phyloP scores from a whole-genome alignment of 2,888 invertebrate genomes.

The Rhaphigaster nebulosa region DNA sequence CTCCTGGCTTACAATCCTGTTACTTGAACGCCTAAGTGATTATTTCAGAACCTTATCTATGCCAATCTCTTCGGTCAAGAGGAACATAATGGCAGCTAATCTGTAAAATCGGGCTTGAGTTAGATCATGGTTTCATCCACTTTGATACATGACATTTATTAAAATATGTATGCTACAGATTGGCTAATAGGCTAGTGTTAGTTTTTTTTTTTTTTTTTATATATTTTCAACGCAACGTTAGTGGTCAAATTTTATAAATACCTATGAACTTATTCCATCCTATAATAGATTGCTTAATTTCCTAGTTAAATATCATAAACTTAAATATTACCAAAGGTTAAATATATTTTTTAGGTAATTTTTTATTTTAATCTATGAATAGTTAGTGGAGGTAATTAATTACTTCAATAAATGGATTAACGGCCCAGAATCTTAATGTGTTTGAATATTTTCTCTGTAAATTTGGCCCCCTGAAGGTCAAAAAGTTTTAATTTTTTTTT shows the following conservation, averaged over 20 bases:
- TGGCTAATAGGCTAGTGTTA: neutral
- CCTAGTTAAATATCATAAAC: no score
- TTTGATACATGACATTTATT: slow-evolving; percentile 13
- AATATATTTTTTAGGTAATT: no score
- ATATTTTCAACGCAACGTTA: neutral
- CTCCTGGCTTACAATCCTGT: neutral
- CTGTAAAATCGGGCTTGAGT: neutral
- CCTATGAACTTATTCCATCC: neutral
- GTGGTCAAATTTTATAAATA: neutral
- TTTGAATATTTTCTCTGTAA: no score
- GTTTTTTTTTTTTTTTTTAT: neutral
- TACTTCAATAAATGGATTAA: no score
- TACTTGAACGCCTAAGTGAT: slow-evolving; percentile 11
- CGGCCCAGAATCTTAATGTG: no score
- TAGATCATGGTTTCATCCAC: neutral
- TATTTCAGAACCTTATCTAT: neutral
- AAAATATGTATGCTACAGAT: neutral
- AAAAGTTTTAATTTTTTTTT: no score
- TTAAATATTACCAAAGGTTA: no score
- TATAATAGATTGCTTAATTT: neutral
- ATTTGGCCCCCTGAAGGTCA: no score
- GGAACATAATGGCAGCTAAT: neutral
- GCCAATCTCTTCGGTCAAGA: neutral
- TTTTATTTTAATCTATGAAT: no score
- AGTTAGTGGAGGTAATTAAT: no score